These are phyloP conservation scores for Nothobranchius kuhntae DNA, from an alignment of 2,113 vertebrate genomes.

Conservation along the genomic window DNA sequence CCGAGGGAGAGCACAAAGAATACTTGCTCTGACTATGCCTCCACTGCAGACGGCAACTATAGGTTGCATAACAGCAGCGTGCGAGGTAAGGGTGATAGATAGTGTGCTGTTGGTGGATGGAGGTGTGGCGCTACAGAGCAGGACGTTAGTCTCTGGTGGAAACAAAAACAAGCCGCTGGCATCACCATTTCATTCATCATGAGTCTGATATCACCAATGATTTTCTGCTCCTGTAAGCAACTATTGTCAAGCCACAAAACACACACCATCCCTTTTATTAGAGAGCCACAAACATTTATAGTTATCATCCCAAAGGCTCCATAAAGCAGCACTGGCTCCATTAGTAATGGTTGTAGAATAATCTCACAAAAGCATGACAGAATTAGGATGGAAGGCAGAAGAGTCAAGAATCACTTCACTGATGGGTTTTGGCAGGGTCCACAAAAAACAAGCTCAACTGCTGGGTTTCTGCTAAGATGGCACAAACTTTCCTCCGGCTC, in stretches of 20 bases:
- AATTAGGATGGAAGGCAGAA: not conserved
- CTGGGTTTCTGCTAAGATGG: slow-evolving; percentile 17
- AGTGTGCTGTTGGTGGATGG: slow-evolving; percentile 47
- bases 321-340: not conserved
- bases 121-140: slow-evolving; percentile 20
- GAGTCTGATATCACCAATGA: slow-evolving; percentile 10
- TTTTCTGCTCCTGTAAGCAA: not conserved
- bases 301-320: not conserved
- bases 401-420: not conserved
- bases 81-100: slow-evolving; percentile 12
- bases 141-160: slow-evolving; percentile 37
- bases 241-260: slow-evolving; percentile 1
- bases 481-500: slow-evolving; percentile 11
- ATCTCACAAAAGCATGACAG: not conserved
- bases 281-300: not conserved
- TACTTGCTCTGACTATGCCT: slow-evolving; percentile 17
- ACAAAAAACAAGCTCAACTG: slow-evolving; percentile 5
- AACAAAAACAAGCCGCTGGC: slow-evolving; percentile 11
- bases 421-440: not conserved
- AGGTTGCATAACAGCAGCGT: slow-evolving; percentile 35
- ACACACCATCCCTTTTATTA: not conserved
- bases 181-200: slow-evolving; percentile 11
- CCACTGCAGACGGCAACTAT: slow-evolving; percentile 14
- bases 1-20: slow-evolving; percentile 32
- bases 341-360: not conserved